Evolutionary conservation across 2,797 vertebrate genomes (phyloP).

Genomic region (Chiloscyllium punctatum): DNA sequence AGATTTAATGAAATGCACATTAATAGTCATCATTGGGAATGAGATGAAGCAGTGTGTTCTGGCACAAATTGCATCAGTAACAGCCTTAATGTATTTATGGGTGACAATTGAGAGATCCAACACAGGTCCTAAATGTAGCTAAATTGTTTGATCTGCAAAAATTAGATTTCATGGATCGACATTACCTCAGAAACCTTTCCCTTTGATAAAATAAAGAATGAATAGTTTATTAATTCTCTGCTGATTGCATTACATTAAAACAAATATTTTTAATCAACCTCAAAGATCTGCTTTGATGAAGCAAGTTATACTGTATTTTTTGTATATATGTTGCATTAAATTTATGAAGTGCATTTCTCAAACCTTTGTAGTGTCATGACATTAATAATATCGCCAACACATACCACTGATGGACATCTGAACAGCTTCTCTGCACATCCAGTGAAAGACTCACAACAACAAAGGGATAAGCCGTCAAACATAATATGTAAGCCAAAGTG

Average conservation of each 20-base stretch:
- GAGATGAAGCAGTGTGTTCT: too few relatives aligned
- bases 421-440: not conserved
- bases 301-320: not conserved
- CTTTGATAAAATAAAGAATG: not conserved
- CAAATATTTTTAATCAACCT: not conserved
- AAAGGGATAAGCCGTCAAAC: not conserved
- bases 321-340: not conserved
- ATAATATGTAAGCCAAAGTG: not conserved
- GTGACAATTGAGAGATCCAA: too few relatives aligned
- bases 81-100: too few relatives aligned
- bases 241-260: not conserved
- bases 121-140: not conserved
- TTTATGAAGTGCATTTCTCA: not conserved
- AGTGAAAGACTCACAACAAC: not conserved
- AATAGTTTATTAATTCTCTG: not conserved
- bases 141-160: not conserved
- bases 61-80: too few relatives aligned
- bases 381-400: not conserved
- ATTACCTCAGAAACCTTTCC: not conserved
- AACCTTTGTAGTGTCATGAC: not conserved
- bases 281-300: not conserved
- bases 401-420: not conserved
- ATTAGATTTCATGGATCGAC: not conserved
- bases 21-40: too few relatives aligned
- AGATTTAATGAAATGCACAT: too few relatives aligned